Evolutionary conservation across 1,140 invertebrate species (phyloP).

Genomic region (Nebria ingens): DNA sequence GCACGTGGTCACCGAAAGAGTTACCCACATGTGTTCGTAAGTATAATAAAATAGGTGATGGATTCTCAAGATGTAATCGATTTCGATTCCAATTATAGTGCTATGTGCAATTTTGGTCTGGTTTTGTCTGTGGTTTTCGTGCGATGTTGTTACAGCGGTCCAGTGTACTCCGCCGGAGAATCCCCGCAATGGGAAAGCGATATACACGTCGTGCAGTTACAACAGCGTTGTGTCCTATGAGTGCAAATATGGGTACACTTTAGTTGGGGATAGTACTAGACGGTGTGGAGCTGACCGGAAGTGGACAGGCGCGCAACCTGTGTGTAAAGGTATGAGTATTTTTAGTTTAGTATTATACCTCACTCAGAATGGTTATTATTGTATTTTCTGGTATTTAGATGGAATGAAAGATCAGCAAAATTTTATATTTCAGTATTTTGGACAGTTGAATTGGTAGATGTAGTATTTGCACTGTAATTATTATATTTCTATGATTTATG

Average conservation of each 20-base stretch:
- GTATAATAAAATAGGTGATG: constrained; percentile 26
- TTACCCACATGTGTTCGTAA: constrained; percentile 80
- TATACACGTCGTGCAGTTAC: constrained; percentile 87
- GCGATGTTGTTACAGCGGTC: constrained; percentile 70
- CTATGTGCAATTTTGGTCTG: too few relatives aligned
- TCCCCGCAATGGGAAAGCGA: constrained; percentile 80
- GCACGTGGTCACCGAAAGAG: constrained; percentile 80
- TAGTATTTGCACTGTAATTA: too few relatives aligned
- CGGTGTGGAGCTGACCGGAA: constrained; percentile 82
- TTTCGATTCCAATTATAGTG: too few relatives aligned
- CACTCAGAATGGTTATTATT: too few relatives aligned
- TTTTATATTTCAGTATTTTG: background rate
- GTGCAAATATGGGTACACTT: constrained; percentile 81
- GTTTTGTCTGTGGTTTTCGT: background rate
- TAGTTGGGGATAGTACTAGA: constrained; percentile 78
- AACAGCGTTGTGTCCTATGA: constrained; percentile 89
- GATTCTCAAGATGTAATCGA: background rate
- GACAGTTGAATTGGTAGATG: too few relatives aligned
- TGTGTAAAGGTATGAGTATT: constrained; percentile 67
- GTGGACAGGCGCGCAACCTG: constrained; percentile 79
- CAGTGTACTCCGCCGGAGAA: constrained; percentile 79
- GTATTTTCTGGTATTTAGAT: too few relatives aligned
- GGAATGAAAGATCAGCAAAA: constrained; percentile 5
- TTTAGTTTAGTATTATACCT: too few relatives aligned
- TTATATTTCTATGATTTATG: too few relatives aligned